Evolutionary conservation across 2,113 vertebrate species (phyloP), one percentile per base, ranked within the genome.

Genomic region (Tetraodon nigroviridis): DNA sequence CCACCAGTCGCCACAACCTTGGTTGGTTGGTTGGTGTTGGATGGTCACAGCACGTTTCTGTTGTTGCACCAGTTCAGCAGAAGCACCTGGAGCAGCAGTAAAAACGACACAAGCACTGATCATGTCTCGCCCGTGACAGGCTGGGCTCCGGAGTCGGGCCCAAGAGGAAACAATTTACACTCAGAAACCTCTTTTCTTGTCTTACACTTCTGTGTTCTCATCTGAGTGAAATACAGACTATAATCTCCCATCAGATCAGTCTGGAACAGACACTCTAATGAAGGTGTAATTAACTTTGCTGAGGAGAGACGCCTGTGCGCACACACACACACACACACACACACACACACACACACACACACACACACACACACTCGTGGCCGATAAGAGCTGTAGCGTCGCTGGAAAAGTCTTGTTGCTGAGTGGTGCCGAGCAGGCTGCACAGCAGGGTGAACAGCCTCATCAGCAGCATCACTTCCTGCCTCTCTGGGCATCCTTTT

Each of bases 261-360:
- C 64, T 64, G 54, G 56, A 68, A 48, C 65, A 47, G 61, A 58
- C 19, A 52, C 50, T 69, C 66, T 80, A 85, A 83, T 83, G 70
- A 84, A 86, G 65, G 67, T 63, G 63, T 81, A 83, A 84, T 83
- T 67, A 81, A 75, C 81, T 77, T 79, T 76, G 67, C 69, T 67
- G 32, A 11, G 7, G 24, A 2, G 2, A 27, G 24, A 27, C 24
- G 24, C 24, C 59, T 47, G 55, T 1, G 22, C 72, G 69, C 18
- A 24, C 24, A 27, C 5, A 12, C 37, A 54, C 61, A 20, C 76
- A 46, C 19, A 12, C 20, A 16, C 45, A 45, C 20, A 46, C 55
- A 17, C 22, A 11, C 61, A 20, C 76, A 46, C 19, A 12, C 20
- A 16, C 45, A 45, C 20, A 46, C 55, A 17, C 22, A 11, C 21